Conservation (phyloP, 2,888 invertebrate species). For the Brachylomia viminalis region DNA sequence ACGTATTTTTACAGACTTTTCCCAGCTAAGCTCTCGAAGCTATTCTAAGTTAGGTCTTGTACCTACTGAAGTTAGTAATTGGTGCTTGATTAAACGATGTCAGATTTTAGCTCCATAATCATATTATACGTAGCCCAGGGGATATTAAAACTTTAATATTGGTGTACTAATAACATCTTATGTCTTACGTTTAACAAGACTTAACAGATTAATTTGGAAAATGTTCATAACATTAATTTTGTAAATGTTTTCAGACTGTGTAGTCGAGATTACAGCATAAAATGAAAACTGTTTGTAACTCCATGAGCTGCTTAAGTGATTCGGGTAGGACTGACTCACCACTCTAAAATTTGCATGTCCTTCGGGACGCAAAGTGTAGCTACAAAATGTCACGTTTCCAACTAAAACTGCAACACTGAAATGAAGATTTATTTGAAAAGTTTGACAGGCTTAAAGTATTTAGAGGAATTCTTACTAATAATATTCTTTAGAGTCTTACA, state of each 20-base stretch:
- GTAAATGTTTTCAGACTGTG: slow-evolving; percentile 2
- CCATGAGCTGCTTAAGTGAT: slow-evolving; percentile 35
- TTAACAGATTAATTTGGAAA: slow-evolving; percentile 27
- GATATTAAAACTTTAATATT: slow-evolving; percentile 38
- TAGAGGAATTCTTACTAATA: neutral
- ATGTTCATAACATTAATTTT: slow-evolving; percentile 28
- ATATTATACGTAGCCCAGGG: slow-evolving; percentile 31
- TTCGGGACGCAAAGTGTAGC: slow-evolving; percentile 28
- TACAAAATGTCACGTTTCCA: slow-evolving; percentile 23
- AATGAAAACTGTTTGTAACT: slow-evolving; percentile 23
- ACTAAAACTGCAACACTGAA: slow-evolving; percentile 32
- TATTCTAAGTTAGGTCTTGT: slow-evolving; percentile 9
- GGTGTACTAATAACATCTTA: slow-evolving; percentile 31
- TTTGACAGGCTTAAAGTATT: slow-evolving; percentile 21
- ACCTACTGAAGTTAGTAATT: slow-evolving; percentile 51
- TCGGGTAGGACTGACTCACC: slow-evolving; percentile 6
- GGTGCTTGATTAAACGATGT: slow-evolving; percentile 43
- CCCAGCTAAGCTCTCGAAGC: slow-evolving; percentile 17
- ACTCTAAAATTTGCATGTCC: slow-evolving; percentile 47
- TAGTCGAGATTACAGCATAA: slow-evolving; percentile 14
- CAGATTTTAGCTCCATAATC: slow-evolving; percentile 31
- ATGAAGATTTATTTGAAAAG: slow-evolving; percentile 39
- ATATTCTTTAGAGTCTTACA: neutral
- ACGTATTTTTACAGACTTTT: slow-evolving; percentile 5
- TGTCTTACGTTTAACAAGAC: slow-evolving; percentile 21